Conservation (phyloP, 37 sponge, comb jelly and placozoan species). For the Amphimedon queenslandica region DNA sequence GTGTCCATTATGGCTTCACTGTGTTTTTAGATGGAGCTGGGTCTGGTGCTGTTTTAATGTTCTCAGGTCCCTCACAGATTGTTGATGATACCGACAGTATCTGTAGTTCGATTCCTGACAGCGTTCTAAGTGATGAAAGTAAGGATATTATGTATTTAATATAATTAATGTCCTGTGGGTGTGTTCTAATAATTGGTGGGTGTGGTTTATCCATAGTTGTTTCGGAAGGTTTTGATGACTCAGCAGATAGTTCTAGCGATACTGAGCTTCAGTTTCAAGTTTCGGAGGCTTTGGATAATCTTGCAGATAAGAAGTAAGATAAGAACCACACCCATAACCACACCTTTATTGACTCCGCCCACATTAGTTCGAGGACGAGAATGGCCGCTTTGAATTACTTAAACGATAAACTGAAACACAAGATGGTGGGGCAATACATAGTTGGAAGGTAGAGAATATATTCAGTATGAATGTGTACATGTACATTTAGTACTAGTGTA, state of each 20-base stretch:
- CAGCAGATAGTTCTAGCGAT: constrained; percentile 14
- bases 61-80: background rate
- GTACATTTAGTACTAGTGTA: no score
- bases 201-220: no score
- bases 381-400: constrained; percentile 39
- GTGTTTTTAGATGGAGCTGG: no score
- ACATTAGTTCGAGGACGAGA: constrained; percentile 39
- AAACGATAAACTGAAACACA: constrained; percentile 29
- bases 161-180: background rate
- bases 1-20: no score
- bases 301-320: constrained; percentile 58
- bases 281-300: constrained; percentile 49
- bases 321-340: background rate
- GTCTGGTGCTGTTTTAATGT: no score
- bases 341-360: background rate
- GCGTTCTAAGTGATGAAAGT: constrained; percentile 47
- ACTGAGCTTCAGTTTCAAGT: constrained; percentile 41
- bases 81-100: constrained; percentile 72
- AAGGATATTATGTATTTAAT: no score
- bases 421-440: constrained; percentile 29
- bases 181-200: background rate
- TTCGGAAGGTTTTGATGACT: no score
- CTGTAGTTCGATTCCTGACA: constrained; percentile 52
- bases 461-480: no score
- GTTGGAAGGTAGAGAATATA: constrained; percentile 40